Percentiles rank a stretch among this genome's conserved stretches.
phyloP scores from a whole-genome alignment of 2,888 invertebrate genomes.

The Herminia tarsipennalis region DNA sequence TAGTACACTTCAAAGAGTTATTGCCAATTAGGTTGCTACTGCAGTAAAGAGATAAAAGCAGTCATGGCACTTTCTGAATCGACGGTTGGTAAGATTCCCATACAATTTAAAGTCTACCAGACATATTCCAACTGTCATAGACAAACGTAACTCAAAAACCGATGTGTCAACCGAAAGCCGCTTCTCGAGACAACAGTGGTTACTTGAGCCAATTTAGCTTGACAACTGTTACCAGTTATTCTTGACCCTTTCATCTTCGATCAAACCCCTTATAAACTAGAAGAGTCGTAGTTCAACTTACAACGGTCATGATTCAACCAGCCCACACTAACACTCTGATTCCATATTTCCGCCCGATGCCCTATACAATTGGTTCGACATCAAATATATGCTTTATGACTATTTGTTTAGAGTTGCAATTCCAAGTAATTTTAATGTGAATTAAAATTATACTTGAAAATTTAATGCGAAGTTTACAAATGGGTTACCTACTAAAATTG shows the following conservation, averaged over 20 bases:
- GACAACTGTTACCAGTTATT: constrained; percentile 58
- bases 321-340: constrained; percentile 75
- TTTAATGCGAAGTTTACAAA: constrained; percentile 14
- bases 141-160: constrained; percentile 46
- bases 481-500: no score
- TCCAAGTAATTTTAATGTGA: neutral
- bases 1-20: no score
- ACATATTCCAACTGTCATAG: constrained; percentile 33
- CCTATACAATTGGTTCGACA: constrained; percentile 55
- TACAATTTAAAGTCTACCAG: constrained; percentile 8
- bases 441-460: constrained; percentile 20
- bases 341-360: constrained; percentile 79
- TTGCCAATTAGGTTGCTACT: no score
- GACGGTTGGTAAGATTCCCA: neutral
- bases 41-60: neutral
- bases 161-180: constrained; percentile 61
- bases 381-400: constrained; percentile 54
- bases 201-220: constrained; percentile 81
- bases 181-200: constrained; percentile 70
- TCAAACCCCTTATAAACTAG: constrained; percentile 45
- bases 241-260: constrained; percentile 56
- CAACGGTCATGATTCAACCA: constrained; percentile 60
- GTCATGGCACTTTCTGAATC: neutral
- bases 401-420: constrained; percentile 39
- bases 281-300: constrained; percentile 56